phyloP scores from a whole-genome alignment of 1,140 invertebrate species.

The Antheraea pernyi region DNA sequence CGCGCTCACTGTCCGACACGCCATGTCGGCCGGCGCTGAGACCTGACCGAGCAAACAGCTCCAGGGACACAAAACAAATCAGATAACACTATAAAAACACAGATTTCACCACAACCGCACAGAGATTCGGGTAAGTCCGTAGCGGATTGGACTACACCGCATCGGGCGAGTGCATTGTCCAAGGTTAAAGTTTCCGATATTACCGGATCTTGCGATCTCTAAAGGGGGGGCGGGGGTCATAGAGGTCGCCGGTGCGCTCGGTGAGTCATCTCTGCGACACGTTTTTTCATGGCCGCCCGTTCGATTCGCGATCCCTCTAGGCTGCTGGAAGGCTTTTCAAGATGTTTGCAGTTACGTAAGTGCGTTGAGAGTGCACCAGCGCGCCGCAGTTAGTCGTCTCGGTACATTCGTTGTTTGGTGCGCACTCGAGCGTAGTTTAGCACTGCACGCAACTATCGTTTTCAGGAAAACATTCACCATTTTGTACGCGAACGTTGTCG shows the following conservation, averaged over 20 bases:
- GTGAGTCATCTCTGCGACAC: slow-evolving; percentile 76
- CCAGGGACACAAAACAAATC: slow-evolving; percentile 51
- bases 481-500: slow-evolving; percentile 56
- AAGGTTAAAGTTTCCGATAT: slow-evolving; percentile 52
- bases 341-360: slow-evolving; percentile 74
- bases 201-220: slow-evolving; percentile 42
- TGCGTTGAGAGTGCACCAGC: slow-evolving; percentile 62
- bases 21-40: slow-evolving; percentile 63
- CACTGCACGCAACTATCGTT: slow-evolving; percentile 64
- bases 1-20: slow-evolving; percentile 62
- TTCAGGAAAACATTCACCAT: slow-evolving; percentile 76
- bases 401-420: slow-evolving; percentile 60
- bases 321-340: slow-evolving; percentile 38
- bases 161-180: slow-evolving; percentile 38
- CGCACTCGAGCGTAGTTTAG: slow-evolving; percentile 59
- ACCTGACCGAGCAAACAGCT: slow-evolving; percentile 67
- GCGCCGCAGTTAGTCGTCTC: slow-evolving; percentile 32
- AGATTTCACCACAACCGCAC: slow-evolving; percentile 36
- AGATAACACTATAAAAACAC: slow-evolving; percentile 43
- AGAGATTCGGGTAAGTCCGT: slow-evolving; percentile 62
- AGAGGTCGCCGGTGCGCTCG: slow-evolving; percentile 64
- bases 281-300: slow-evolving; percentile 72
- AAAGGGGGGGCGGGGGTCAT: slow-evolving; percentile 20
- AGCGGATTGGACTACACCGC: slow-evolving; percentile 25
- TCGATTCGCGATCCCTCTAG: slow-evolving; percentile 52